These are phyloP conservation scores for Oscheius onirici DNA, from an alignment of 2,888 invertebrate genomes.

Conservation along the genomic window DNA sequence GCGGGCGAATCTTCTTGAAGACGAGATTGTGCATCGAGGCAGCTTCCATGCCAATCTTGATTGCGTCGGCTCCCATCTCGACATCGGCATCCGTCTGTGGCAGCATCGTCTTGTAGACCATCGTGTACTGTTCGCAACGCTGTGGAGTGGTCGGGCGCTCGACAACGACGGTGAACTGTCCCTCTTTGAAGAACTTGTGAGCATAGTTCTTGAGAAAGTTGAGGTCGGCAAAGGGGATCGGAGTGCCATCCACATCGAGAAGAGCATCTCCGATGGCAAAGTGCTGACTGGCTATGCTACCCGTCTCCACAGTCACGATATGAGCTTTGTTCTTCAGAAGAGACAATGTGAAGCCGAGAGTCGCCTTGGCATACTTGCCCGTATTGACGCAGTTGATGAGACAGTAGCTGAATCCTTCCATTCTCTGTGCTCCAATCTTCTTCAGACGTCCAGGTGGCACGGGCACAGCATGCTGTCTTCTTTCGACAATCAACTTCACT, in stretches of 20 bases:
- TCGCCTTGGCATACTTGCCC: conserved; percentile 4
- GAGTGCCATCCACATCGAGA: conserved; percentile 20
- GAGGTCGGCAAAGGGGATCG: conserved; percentile 26
- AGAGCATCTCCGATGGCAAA: conserved; percentile 30
- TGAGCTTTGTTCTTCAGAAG: conserved; percentile 23
- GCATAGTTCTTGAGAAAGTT: conserved; percentile 27
- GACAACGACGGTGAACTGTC: conserved; percentile 21
- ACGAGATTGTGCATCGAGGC: conserved; percentile 22
- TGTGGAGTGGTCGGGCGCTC: conserved; percentile 21
- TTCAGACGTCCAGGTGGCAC: conserved; percentile 3
- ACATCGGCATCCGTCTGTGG: conserved; percentile 13
- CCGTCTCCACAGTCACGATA: conserved; percentile 18
- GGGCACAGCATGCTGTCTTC: not conserved
- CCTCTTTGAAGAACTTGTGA: conserved; percentile 25
- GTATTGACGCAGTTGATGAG: conserved; percentile 22
- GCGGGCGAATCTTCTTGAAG: conserved; percentile 12
- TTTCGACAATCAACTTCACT: not conserved
- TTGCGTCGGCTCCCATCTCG: conserved; percentile 26
- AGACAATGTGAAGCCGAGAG: conserved; percentile 19
- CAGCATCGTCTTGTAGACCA: conserved; percentile 17
- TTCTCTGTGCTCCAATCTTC: conserved; percentile 14
- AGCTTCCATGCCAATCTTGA: conserved; percentile 31
- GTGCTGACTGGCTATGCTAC: conserved; percentile 26
- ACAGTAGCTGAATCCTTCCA: conserved; percentile 32
- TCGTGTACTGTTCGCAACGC: conserved; percentile 7